phyloP scores from a whole-genome alignment of 2,888 invertebrate genomes.

The Tipula lateralis region DNA sequence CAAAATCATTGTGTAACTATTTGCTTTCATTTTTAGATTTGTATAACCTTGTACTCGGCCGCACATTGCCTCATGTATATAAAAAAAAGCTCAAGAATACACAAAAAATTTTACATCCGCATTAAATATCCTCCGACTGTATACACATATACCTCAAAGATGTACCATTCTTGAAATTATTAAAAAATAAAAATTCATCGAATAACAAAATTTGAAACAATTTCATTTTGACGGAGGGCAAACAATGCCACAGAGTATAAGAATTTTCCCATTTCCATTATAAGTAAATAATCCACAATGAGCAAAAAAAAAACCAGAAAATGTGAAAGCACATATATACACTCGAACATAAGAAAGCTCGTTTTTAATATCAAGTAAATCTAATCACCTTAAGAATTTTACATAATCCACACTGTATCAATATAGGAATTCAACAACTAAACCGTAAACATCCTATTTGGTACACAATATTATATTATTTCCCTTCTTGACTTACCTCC shows the following conservation, averaged over 20 bases:
- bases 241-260: neutral
- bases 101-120: neutral
- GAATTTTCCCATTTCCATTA: neutral
- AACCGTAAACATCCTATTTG: constrained; percentile 19
- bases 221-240: neutral
- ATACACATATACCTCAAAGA: neutral
- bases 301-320: neutral
- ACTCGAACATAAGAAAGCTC: neutral
- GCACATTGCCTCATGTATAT: no score
- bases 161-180: neutral
- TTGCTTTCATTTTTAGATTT: no score
- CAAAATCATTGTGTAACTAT: no score
- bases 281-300: neutral
- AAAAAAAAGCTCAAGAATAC: neutral
- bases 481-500: neutral
- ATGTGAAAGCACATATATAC: neutral
- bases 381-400: constrained; percentile 24
- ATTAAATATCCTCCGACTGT: neutral
- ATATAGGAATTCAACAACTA: constrained; percentile 20
- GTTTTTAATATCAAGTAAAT: neutral
- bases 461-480: neutral
- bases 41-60: no score
- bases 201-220: neutral
- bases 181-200: neutral
- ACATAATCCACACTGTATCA: constrained; percentile 19